These are phyloP conservation scores for Scaptomyza cyrtandrae DNA, from an alignment of 2,888 invertebrate species.

Conservation along the genomic window DNA sequence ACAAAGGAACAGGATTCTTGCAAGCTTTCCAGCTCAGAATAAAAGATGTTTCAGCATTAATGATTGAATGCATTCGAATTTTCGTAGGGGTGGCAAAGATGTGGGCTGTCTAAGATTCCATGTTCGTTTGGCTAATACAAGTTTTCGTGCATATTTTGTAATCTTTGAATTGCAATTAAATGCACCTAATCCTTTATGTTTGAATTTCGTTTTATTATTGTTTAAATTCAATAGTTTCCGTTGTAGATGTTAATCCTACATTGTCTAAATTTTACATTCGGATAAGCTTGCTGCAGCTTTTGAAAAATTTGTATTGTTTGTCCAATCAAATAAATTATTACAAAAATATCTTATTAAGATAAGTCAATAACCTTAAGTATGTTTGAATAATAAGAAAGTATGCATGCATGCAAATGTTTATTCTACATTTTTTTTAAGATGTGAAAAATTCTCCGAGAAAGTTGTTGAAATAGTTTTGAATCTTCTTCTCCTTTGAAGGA, in stretches of 20 bases:
- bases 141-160: conserved; percentile 15
- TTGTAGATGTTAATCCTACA: not conserved
- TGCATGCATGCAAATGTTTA: too few species aligned
- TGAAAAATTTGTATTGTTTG: not conserved
- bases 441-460: too few species aligned
- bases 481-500: too few species aligned
- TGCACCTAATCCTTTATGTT: conserved; percentile 15
- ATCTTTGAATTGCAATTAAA: conserved; percentile 17
- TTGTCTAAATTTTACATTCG: too few species aligned
- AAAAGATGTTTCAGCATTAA: conserved; percentile 44
- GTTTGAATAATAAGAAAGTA: too few species aligned
- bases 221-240: not conserved
- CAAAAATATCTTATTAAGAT: not conserved
- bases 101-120: not conserved
- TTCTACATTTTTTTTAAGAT: too few species aligned
- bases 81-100: not conserved
- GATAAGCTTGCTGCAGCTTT: not conserved
- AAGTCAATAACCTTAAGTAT: too few species aligned
- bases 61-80: conserved; percentile 46
- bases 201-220: not conserved
- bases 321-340: not conserved
- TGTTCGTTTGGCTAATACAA: conserved; percentile 1
- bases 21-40: conserved; percentile 26
- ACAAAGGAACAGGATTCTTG: conserved; percentile 43
- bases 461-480: too few species aligned